Evolutionary conservation across 2,113 vertebrate genomes (phyloP).

Genomic region (Rostratula benghalensis): DNA sequence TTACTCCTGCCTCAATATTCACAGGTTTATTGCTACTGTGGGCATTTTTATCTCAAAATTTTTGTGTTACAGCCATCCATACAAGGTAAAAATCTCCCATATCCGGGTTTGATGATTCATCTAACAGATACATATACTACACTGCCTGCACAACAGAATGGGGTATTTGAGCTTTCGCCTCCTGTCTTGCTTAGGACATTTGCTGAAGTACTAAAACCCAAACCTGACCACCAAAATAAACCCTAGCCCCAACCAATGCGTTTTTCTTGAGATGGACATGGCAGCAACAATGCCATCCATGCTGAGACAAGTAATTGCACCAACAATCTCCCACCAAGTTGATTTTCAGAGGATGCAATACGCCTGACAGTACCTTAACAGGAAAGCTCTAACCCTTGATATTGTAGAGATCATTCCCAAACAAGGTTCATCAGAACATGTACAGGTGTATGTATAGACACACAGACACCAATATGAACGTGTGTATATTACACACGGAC

Average conservation of each 20-base stretch:
- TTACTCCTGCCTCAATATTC: not conserved
- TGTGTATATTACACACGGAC: not conserved
- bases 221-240: not conserved
- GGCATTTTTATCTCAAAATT: not conserved
- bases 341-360: not conserved
- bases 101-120: no score
- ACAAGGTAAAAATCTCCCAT: not conserved
- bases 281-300: not conserved
- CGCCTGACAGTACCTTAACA: not conserved
- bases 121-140: not conserved
- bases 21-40: not conserved
- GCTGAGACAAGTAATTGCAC: accelerated
- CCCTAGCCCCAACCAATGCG: no score
- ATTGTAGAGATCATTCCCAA: not conserved
- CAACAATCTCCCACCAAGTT: not conserved
- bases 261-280: not conserved
- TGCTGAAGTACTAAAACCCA: not conserved
- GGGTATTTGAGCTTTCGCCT: not conserved
- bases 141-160: accelerated
- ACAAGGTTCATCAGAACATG: not conserved
- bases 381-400: not conserved
- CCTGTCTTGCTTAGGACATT: not conserved
- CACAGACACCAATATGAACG: not conserved
- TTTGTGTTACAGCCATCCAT: not conserved
- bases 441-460: not conserved